Percentiles rank a stretch among this genome's conserved stretches.
Conservation (phyloP, 2,797 vertebrate genomes). For the Pseudomugil tenellus region DNA sequence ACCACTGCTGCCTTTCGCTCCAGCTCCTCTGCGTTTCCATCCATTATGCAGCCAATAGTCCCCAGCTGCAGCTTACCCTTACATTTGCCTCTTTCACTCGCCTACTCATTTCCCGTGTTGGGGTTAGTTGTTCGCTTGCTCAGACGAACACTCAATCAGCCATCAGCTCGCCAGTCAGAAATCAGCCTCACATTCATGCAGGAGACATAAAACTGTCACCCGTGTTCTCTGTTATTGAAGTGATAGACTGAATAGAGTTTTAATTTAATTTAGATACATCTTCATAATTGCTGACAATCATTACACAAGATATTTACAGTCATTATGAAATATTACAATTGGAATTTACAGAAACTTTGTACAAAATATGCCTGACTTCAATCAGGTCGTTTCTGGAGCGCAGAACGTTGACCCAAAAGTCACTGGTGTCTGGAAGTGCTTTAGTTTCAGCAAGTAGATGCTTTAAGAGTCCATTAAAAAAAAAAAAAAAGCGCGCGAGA, state of each 20-base stretch:
- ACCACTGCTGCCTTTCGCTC: constrained; percentile 47
- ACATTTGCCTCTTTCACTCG: constrained; percentile 38
- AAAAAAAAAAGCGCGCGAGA: constrained; percentile 43
- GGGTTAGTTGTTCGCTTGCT: constrained; percentile 50
- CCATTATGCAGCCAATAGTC: constrained; percentile 73
- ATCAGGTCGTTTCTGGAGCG: constrained; percentile 78
- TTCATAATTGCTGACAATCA: constrained; percentile 87
- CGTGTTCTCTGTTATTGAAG: constrained; percentile 72
- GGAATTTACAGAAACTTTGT: constrained; percentile 87
- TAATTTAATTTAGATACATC: constrained; percentile 89
- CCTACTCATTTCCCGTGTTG: constrained; percentile 32
- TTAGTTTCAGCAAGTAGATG: constrained; percentile 79
- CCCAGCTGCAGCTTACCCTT: constrained; percentile 66
- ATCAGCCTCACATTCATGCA: constrained; percentile 47
- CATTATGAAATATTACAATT: constrained; percentile 89
- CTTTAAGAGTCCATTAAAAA: constrained; percentile 82
- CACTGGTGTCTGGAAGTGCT: constrained; percentile 82
- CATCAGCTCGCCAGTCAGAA: constrained; percentile 41
- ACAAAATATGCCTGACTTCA: constrained; percentile 86
- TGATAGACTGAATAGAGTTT: constrained; percentile 85
- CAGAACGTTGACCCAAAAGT: constrained; percentile 77
- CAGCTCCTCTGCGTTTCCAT: constrained; percentile 62
- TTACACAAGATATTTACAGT: constrained; percentile 88
- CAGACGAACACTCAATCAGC: constrained; percentile 62
- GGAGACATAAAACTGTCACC: constrained; percentile 63